Evolutionary conservation across 2,113 vertebrate species (phyloP).

Genomic region (human (Homo sapiens)): DNA sequence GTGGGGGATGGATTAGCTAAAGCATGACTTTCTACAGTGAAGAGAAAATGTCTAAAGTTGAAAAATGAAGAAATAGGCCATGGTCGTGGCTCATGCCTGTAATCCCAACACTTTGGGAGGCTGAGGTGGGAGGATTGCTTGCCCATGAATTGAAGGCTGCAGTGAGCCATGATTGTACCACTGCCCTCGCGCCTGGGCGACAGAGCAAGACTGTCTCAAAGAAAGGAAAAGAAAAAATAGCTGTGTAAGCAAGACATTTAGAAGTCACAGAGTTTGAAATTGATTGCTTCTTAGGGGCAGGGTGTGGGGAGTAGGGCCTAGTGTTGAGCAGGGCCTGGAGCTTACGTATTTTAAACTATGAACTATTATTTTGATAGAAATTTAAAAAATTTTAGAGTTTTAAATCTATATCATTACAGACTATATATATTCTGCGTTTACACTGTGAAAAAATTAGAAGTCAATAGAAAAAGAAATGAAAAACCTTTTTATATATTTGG

Average conservation of each 20-base stretch:
- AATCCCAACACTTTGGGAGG: no score
- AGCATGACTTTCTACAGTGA: background rate
- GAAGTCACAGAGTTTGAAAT: slow-evolving; percentile 20
- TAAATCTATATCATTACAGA: background rate
- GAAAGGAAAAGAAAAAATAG: background rate
- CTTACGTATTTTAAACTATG: background rate
- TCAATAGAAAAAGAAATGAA: background rate
- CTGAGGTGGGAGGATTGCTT: no score
- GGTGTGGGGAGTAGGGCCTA: background rate
- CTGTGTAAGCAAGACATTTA: slow-evolving; percentile 2
- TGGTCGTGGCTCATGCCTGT: no score
- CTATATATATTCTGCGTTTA: background rate
- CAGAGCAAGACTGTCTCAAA: no score
- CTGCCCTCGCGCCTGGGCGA: no score
- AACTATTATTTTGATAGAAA: slow-evolving; percentile 19
- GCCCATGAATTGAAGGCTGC: no score
- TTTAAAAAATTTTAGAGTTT: background rate
- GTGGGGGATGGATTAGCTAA: background rate
- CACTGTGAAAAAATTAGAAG: background rate
- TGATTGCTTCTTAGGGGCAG: background rate
- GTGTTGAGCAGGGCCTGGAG: background rate
- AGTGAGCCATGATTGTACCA: no score
- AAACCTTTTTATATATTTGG: background rate
- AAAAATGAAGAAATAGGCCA: background rate
- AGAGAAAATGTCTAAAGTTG: background rate